Evolutionary conservation across 1,140 invertebrate genomes (phyloP).

Genomic region (Drosophila sechellia): DNA sequence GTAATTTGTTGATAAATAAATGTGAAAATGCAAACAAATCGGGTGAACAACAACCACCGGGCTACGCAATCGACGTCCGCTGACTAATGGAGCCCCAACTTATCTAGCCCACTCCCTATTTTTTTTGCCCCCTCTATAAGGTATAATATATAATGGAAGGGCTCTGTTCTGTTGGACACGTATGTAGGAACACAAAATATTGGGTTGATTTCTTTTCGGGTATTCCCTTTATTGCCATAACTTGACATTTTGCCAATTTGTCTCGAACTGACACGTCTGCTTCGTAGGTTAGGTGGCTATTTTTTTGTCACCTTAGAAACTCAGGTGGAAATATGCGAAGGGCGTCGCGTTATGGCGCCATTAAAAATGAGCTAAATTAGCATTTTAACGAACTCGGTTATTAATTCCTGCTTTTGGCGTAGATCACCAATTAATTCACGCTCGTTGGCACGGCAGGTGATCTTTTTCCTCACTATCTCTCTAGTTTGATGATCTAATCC

Average conservation of each 20-base stretch:
- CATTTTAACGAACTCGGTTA: constrained; percentile 56
- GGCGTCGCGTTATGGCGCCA: constrained; percentile 28
- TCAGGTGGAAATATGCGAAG: constrained; percentile 26
- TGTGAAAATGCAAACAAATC: constrained; percentile 80
- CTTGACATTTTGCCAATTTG: constrained; percentile 53
- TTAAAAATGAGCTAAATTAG: constrained; percentile 48
- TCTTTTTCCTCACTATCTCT: constrained; percentile 32
- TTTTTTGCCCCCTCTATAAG: background rate
- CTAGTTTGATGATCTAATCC: constrained; percentile 33
- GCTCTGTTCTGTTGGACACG: constrained; percentile 49
- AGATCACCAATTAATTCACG: constrained; percentile 45
- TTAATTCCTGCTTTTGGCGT: constrained; percentile 47
- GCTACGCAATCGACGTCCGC: constrained; percentile 65
- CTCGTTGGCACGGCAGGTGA: constrained; percentile 51
- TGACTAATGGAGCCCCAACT: constrained; percentile 43
- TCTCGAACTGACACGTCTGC: constrained; percentile 54
- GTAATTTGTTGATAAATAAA: constrained; percentile 75
- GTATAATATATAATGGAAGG: constrained; percentile 13
- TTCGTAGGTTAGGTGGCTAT: constrained; percentile 37
- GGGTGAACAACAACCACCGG: constrained; percentile 45
- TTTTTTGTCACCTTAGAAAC: constrained; percentile 40
- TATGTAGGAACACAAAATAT: constrained; percentile 40
- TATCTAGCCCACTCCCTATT: constrained; percentile 4
- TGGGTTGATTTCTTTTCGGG: constrained; percentile 6
- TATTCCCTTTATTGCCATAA: constrained; percentile 42